Evolutionary conservation across 2,888 invertebrate species (phyloP).

Genomic region (Polydrusus tereticollis): DNA sequence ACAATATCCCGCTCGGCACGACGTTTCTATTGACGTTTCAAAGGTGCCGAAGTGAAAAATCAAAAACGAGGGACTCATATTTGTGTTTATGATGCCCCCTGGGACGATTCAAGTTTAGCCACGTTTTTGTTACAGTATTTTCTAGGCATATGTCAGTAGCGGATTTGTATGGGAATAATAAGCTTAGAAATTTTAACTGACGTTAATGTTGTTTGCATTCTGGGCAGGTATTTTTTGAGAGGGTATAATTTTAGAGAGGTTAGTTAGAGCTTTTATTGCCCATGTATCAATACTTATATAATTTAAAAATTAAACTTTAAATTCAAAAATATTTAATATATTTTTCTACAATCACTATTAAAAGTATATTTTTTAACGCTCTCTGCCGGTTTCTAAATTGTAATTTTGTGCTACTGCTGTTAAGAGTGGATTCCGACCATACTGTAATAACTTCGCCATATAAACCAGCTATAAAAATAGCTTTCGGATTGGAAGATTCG

Average conservation of each 20-base stretch:
- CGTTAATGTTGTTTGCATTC: slow-evolving; percentile 55
- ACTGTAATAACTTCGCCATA: no score
- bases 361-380: no score
- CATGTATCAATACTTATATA: no score
- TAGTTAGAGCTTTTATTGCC: neutral
- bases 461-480: no score
- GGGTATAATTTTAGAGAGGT: slow-evolving; percentile 16
- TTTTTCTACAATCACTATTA: no score
- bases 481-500: no score
- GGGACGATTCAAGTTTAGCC: slow-evolving; percentile 64
- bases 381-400: no score
- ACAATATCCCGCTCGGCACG: slow-evolving; percentile 61
- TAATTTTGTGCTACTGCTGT: no score
- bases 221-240: slow-evolving; percentile 45
- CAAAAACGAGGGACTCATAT: slow-evolving; percentile 63
- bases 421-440: no score
- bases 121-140: slow-evolving; percentile 65
- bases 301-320: no score
- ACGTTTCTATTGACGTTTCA: slow-evolving; percentile 62
- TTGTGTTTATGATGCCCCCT: slow-evolving; percentile 66
- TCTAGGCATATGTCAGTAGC: slow-evolving; percentile 62
- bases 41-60: slow-evolving; percentile 68
- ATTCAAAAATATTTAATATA: no score
- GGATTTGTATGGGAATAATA: slow-evolving; percentile 60
- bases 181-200: slow-evolving; percentile 59